A percentile compares a stretch with the other conserved stretches of the same genome.
phyloP scores from a whole-genome alignment of 2,113 vertebrate species.

The Anser cygnoides region DNA sequence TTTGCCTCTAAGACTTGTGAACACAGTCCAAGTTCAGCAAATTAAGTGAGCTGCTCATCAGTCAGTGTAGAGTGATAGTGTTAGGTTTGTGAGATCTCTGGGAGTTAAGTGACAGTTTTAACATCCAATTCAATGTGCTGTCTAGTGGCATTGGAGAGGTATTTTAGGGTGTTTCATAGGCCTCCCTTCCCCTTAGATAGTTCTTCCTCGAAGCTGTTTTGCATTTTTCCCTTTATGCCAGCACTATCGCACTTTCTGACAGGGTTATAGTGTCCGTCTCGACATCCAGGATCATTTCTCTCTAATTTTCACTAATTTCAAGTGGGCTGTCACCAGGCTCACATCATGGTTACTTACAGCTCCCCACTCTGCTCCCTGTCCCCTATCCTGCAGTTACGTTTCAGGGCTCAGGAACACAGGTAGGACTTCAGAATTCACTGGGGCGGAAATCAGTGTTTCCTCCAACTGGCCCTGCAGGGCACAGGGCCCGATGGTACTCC shows the following conservation, averaged over 20 bases:
- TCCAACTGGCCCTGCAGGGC: not conserved
- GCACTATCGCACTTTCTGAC: not conserved
- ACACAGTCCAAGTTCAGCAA: not conserved
- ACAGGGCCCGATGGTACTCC: not conserved
- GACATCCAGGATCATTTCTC: not conserved
- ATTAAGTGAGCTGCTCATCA: not conserved
- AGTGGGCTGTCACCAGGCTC: not conserved
- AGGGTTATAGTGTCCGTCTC: not conserved
- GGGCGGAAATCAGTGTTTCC: not conserved
- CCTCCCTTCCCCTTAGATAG: not conserved
- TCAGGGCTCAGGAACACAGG: not conserved
- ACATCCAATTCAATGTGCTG: not conserved
- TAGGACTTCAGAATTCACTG: not conserved
- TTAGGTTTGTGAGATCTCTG: not conserved
- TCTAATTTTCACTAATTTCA: not conserved
- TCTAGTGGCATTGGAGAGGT: not conserved
- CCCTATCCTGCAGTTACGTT: not conserved
- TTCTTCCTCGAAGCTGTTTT: not conserved
- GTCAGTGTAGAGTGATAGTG: not conserved
- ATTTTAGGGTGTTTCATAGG: not conserved
- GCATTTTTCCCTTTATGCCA: not conserved
- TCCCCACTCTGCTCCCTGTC: accelerated
- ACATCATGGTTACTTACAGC: not conserved
- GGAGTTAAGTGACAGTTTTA: not conserved
- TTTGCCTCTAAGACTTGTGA: not conserved